Percentiles rank a stretch among this genome's conserved stretches.
Conservation (phyloP, 2,888 invertebrate species). For the Sesia apiformis region DNA sequence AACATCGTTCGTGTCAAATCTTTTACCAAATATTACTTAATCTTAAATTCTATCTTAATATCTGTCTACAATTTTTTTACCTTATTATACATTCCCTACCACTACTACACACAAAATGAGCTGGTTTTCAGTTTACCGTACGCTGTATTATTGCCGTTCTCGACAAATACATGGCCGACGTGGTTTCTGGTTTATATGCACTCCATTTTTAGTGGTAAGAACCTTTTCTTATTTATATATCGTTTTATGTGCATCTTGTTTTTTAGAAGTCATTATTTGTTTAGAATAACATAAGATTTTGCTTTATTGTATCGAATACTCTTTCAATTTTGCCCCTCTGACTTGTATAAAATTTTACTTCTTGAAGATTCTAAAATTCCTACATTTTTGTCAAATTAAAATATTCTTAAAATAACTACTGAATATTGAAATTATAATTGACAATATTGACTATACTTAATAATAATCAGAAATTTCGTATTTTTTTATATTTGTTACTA, state of each 20-base stretch:
- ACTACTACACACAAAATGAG: slow-evolving; percentile 25
- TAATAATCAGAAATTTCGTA: not conserved
- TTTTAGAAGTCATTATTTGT: too few relatives aligned
- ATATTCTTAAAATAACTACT: too few relatives aligned
- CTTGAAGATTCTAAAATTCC: not conserved
- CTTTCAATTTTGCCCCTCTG: not conserved
- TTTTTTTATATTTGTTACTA: slow-evolving; percentile 9
- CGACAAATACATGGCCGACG: slow-evolving; percentile 31
- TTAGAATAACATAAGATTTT: too few relatives aligned
- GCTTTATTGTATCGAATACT: not conserved
- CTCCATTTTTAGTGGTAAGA: slow-evolving; percentile 40
- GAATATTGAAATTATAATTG: not conserved
- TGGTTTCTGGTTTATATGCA: slow-evolving; percentile 39
- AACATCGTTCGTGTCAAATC: slow-evolving; percentile 29
- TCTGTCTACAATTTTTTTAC: slow-evolving; percentile 49
- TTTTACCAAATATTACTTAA: slow-evolving; percentile 42
- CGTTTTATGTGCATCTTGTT: too few relatives aligned
- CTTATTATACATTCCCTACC: slow-evolving; percentile 30
- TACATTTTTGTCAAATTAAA: not conserved
- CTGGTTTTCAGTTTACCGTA: slow-evolving; percentile 37
- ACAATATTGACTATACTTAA: not conserved
- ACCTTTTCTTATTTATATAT: slow-evolving; percentile 1
- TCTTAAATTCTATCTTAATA: slow-evolving; percentile 41
- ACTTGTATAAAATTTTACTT: not conserved
- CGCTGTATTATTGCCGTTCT: slow-evolving; percentile 41